These are phyloP conservation scores for Heliothis virescens DNA, from an alignment of 1,140 invertebrate species.

Conservation along the genomic window DNA sequence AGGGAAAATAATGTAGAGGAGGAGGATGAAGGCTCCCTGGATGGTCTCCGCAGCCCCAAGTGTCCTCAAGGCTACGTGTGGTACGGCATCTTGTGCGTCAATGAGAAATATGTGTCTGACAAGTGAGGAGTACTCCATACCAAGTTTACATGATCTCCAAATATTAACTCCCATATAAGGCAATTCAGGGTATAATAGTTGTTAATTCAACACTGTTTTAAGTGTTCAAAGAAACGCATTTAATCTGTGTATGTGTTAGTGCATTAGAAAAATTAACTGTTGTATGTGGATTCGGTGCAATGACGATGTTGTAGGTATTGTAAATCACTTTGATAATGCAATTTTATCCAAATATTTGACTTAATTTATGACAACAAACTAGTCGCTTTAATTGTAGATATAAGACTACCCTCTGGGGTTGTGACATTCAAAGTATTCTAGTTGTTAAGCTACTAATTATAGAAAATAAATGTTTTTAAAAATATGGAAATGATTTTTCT, in stretches of 20 bases:
- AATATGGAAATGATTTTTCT: neutral
- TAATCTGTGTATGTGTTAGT: constrained; percentile 12
- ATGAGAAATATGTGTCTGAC: neutral
- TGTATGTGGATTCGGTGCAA: constrained; percentile 4
- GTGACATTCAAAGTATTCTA: constrained; percentile 24
- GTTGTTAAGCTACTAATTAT: neutral
- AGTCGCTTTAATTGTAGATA: neutral
- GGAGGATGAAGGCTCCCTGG: neutral
- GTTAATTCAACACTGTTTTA: constrained; percentile 33
- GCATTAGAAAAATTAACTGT: neutral
- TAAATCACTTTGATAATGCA: neutral
- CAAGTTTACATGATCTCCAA: neutral
- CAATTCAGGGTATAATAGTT: neutral
- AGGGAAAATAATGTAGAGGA: neutral
- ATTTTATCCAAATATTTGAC: neutral
- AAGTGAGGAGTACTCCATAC: neutral
- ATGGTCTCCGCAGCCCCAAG: neutral
- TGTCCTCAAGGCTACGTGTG: constrained; percentile 30
- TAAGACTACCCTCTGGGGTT: neutral
- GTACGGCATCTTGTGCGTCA: constrained; percentile 16
- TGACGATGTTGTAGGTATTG: neutral
- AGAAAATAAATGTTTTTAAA: neutral
- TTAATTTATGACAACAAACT: neutral
- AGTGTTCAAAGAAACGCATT: constrained; percentile 16
- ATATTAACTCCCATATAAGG: no score